phyloP scores from a whole-genome alignment of 2,797 vertebrate species.

The Enteromius fasciolatus region DNA sequence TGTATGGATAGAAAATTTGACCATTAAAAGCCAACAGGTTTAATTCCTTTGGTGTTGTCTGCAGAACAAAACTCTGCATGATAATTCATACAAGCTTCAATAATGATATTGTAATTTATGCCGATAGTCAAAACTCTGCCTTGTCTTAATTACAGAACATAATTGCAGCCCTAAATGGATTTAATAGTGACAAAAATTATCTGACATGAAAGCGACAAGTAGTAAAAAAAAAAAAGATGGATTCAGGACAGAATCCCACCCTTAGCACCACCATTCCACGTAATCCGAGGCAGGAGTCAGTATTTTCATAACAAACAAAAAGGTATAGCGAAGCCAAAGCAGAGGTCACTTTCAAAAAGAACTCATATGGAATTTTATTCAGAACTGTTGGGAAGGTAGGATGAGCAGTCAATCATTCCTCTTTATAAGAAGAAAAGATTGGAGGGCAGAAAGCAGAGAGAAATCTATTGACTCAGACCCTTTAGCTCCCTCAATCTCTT shows the following conservation, averaged over 20 bases:
- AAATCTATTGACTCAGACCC: slow-evolving; percentile 34
- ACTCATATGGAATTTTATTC: slow-evolving; percentile 11
- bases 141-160: slow-evolving; percentile 1
- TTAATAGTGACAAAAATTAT: neutral
- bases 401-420: slow-evolving; percentile 38
- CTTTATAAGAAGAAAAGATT: slow-evolving; percentile 30
- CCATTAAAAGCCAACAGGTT: neutral
- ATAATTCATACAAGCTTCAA: slow-evolving; percentile 8
- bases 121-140: neutral
- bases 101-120: slow-evolving; percentile 21
- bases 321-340: neutral
- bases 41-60: neutral
- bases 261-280: neutral
- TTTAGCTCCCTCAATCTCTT: slow-evolving; percentile 50
- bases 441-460: slow-evolving; percentile 7
- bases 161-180: neutral
- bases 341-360: slow-evolving; percentile 42
- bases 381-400: slow-evolving; percentile 65
- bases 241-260: neutral
- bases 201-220: neutral
- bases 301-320: slow-evolving; percentile 55
- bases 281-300: neutral
- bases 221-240: neutral
- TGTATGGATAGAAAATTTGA: neutral
- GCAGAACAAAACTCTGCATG: neutral